Conservation (phyloP, 2,113 vertebrate species). For the Hucho hucho region DNA sequence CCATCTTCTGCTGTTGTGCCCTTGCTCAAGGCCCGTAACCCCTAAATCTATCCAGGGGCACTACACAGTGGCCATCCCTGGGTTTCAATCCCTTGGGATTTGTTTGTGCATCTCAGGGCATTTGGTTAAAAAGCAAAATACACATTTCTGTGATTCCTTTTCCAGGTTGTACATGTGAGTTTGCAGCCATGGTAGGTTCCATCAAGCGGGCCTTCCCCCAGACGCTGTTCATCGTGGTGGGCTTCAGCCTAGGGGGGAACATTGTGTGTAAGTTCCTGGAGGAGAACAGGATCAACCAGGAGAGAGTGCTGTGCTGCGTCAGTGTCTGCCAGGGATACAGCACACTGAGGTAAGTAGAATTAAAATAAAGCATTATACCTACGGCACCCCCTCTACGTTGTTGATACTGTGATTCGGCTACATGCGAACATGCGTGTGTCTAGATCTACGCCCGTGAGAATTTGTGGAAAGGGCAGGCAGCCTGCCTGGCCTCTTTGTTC, state of each 20-base stretch:
- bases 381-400: background rate
- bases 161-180: constrained; percentile 92
- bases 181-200: constrained; percentile 85
- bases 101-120: too few relatives aligned
- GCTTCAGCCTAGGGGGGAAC: constrained; percentile 93
- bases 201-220: constrained; percentile 82
- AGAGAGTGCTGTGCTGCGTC: constrained; percentile 85
- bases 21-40: too few relatives aligned
- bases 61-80: background rate
- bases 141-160: background rate
- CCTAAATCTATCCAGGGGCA: too few relatives aligned
- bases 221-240: constrained; percentile 83
- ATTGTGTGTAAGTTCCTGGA: constrained; percentile 92
- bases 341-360: constrained; percentile 75
- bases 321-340: constrained; percentile 93
- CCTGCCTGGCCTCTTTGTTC: background rate
- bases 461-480: constrained; percentile 5
- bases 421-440: background rate
- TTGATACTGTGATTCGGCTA: background rate
- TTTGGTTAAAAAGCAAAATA: too few relatives aligned
- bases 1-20: too few relatives aligned
- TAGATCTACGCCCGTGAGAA: background rate
- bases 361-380: too few relatives aligned
- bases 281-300: constrained; percentile 85
- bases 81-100: background rate